A percentile compares a stretch with the other conserved stretches of the same genome.
Conservation (phyloP, 2,888 invertebrate genomes). For the Sicus ferrugineus region DNA sequence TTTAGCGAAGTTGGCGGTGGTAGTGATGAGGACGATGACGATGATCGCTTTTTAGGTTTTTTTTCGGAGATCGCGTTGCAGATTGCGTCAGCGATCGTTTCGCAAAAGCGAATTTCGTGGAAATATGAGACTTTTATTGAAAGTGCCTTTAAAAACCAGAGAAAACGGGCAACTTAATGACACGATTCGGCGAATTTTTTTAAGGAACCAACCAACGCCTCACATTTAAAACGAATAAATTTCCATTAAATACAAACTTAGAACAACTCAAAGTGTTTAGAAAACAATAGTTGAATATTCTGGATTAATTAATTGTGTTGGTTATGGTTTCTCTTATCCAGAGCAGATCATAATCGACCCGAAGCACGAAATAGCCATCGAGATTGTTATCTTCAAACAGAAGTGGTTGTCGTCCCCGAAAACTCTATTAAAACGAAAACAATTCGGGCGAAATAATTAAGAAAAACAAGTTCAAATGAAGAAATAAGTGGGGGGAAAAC, state of each 20-base stretch:
- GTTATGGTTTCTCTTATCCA: no score
- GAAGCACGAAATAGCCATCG: not conserved
- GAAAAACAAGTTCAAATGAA: slow-evolving; percentile 36
- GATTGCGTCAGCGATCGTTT: slow-evolving; percentile 28
- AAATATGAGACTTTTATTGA: slow-evolving; percentile 53
- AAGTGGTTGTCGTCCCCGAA: slow-evolving; percentile 7
- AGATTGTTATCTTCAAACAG: slow-evolving; percentile 24
- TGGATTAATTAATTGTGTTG: no score
- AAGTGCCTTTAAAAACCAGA: no score
- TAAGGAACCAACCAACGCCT: no score
- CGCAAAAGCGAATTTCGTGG: slow-evolving; percentile 16
- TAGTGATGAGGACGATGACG: slow-evolving; percentile 21
- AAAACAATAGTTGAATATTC: no score
- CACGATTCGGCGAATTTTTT: no score
- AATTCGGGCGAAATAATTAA: slow-evolving; percentile 48
- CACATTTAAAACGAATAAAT: not conserved
- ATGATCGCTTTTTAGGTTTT: no score
- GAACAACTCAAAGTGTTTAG: no score
- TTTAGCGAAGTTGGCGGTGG: not conserved
- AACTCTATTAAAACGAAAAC: slow-evolving; percentile 10
- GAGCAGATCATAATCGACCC: not conserved
- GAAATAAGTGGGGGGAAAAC: slow-evolving; percentile 7
- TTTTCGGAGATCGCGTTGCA: slow-evolving; percentile 41
- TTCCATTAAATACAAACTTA: not conserved
- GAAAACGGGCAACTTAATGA: no score